Evolutionary conservation across 2,888 invertebrate genomes (phyloP).

Genomic region (Phoronis australis): DNA sequence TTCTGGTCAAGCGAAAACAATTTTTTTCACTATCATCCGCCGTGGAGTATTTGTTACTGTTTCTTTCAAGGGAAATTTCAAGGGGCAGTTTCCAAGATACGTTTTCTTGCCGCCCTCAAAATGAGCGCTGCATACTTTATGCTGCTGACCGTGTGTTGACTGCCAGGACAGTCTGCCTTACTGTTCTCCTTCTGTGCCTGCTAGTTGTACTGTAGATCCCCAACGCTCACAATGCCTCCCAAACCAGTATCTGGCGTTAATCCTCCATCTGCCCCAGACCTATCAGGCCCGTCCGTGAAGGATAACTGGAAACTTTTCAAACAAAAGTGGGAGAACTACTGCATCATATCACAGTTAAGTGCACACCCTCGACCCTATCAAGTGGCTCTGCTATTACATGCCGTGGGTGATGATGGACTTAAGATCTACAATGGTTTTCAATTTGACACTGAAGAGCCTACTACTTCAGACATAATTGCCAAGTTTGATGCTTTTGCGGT

Average conservation of each 20-base stretch:
- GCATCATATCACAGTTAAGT: background rate
- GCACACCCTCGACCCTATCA: background rate
- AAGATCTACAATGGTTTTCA: background rate
- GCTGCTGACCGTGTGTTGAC: no score
- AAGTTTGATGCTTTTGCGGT: background rate
- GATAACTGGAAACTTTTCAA: background rate
- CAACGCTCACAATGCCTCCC: background rate
- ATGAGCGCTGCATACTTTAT: no score
- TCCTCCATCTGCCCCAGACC: background rate
- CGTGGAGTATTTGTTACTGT: no score
- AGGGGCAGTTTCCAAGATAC: no score
- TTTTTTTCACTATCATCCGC: no score
- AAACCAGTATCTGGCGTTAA: background rate
- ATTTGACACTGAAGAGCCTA: background rate
- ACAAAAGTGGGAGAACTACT: background rate
- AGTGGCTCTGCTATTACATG: background rate
- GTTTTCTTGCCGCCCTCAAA: no score
- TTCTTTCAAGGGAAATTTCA: no score
- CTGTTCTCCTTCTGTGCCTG: no score
- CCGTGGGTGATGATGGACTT: background rate
- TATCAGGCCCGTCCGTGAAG: background rate
- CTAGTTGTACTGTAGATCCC: no score
- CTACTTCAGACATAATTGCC: background rate
- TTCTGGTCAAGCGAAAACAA: no score
- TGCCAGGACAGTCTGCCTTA: no score